Base-by-base conservation (phyloP, 2,797 vertebrate species). In the Ataeniobius toweri region DNA sequence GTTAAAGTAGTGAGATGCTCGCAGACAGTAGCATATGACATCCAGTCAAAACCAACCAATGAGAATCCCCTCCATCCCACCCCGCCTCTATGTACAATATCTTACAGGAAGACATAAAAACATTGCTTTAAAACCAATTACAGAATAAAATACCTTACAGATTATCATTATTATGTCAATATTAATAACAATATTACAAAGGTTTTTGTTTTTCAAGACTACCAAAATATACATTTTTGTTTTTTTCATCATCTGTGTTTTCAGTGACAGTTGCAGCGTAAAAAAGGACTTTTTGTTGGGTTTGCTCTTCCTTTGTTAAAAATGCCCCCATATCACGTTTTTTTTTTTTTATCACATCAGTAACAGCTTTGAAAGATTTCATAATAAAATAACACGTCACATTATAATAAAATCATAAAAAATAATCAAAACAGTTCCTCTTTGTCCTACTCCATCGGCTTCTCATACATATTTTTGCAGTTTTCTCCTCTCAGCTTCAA, bases 221-320 rank as follows among this genome's bases (percentile, higher is more conserved):
- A 97, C 96, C 97, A 97, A 97, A 97, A 96, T 97, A 97, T 97
- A 97, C 96, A 96, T 96, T 97, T 96, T 96, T 96, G 63, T 67
- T 65, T 4, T 7, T 63, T 65, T 79, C 88, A 77, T 83, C 86
- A 83, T 75, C 69, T 79, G 78, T 91, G 88, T 92, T 93, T 70
- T 93, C 82, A 77, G 74, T 91, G 90, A 92, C 81, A 89, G 83
- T 92, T 86, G 75, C 90, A 86, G 84, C 91, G 58, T 76, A 88
- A 88, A 88, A 94, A 92, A 77, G 82, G 86, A 89, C 78, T 88
- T 91, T 80, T 90, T 80, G 89, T 85, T 83, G 85, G 83, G 81
- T 94, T 96, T 97, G 96, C 96, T 94, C 94, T 85, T 93, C 86
- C 89, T 93, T 89, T 84, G 87, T 91, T 92, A 91, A 90, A 93